Base-by-base conservation (phyloP, 2,888 invertebrate species). In the Agrotis puta region DNA sequence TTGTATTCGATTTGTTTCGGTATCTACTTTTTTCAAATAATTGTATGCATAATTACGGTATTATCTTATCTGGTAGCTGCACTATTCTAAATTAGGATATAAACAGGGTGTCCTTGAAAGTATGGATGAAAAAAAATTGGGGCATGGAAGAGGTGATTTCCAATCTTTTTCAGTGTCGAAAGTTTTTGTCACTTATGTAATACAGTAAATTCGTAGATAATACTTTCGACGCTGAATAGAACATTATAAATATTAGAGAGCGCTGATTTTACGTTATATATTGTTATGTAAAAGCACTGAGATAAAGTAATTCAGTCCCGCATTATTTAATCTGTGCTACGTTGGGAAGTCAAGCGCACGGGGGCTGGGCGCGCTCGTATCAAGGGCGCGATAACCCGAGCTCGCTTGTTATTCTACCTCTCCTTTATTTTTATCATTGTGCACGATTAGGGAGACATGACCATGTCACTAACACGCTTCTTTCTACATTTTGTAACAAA, bases 371-470 rank as follows among this genome's bases (percentile, higher is more conserved):
- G 65, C 66, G 66, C 70, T 70, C 70, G 39, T 78, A 73, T 70
- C 76, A 67, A 71, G 64, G 75, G 61, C 64, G 79, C 68, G 82
- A 85, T 81, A 84, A 84, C 75, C 82, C 70, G 27, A 33, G 59
- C 27, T 11, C 53, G 59, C 48, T 39, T 56, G 39, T 18, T 69
- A 16, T 62, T 18, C 45, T 53, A 71, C 22, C 59, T 79, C 70
- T 77, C 59, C 70, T 81, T 79, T 81, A 77, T 77, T 86, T 83
- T 85, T 87, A 89, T 88, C 85, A 74, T 68, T 69, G 76, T 62
- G 76, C 64, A 65, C 79, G 83, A 87, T 87, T 82, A 83, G 79
- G 80, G 70, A 76, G 67, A 64, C 58, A 65, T 24, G 53, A 56
- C 64, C 59, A 64, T 83, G 85, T 84, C 85, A 83, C 74, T 72